Base-by-base conservation (phyloP, 2,113 vertebrate species). In the Neolamprologus tretocephalus region DNA sequence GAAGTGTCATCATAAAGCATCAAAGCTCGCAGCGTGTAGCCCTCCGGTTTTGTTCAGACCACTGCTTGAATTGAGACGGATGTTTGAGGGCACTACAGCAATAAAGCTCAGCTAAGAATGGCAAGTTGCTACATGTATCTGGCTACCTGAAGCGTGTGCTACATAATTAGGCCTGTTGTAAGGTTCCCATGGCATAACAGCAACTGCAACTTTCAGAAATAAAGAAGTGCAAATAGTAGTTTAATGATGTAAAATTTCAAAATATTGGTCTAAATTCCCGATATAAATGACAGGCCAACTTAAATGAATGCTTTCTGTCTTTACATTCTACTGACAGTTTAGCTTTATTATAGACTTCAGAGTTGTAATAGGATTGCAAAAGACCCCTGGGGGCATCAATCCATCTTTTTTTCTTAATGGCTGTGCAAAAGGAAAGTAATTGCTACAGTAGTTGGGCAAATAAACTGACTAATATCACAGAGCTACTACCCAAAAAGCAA, bases 81-180 rank as follows among this genome's bases (percentile, higher is more conserved):
- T 55, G 17, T 80, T 42, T 80, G 37, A 80, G 45, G 17, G 28
- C 53, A 49, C 21, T 6, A 28, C 71, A 42, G 37, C 23, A 17
- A 23, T 40, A 81, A 88, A 86, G 4, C 73, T 75, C 19, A 21
- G 42, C 58, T 57, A 53, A 37, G 14, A 73, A 80, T 40, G 68
- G 57, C 85, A 85, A 83, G 91, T 83, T 71, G 58, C 54, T 83
- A 31, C 93, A 92, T 75, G 73, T n/a, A 54, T 63, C 51, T 71
- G 47, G 42, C 55, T 40, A 81, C 71, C 71, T 75, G 68, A 75
- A 31, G 6, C 1, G 0, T 78, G 73, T 78, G 73, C 26, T 33
- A 33, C 45, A 78, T 78, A 78, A 78, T 51, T 78, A 78, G 45
- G 1, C 73, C 3, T 75, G 9, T 75, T 1, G 23, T 33, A 51